These are phyloP conservation scores for Anarhynchus alexandrinus DNA, from an alignment of 2,113 vertebrate genomes.

Conservation along the genomic window DNA sequence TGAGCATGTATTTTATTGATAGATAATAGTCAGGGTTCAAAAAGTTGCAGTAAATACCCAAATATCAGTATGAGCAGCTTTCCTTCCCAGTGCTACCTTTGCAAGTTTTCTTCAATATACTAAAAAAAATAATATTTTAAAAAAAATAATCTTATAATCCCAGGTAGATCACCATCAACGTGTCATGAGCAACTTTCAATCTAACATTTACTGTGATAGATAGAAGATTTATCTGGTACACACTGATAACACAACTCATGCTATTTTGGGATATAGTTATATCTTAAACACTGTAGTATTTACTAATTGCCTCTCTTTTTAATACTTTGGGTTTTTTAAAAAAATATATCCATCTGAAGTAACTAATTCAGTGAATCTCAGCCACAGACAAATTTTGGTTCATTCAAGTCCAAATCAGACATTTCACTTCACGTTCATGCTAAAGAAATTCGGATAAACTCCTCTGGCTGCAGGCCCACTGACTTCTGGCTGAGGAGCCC, in stretches of 20 bases:
- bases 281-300: background rate
- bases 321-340: background rate
- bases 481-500: slow-evolving; percentile 13
- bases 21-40: background rate
- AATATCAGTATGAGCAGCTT: background rate
- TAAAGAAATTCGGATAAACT: slow-evolving; percentile 44
- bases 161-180: background rate
- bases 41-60: background rate
- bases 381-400: background rate
- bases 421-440: background rate
- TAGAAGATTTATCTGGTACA: background rate
- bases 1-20: background rate
- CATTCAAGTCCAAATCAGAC: slow-evolving; percentile 14
- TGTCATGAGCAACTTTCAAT: background rate
- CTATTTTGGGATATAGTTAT: background rate
- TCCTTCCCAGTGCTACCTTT: background rate
- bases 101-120: background rate
- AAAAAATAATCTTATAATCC: background rate
- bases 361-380: background rate
- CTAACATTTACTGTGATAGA: background rate
- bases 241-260: background rate
- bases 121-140: too few relatives aligned
- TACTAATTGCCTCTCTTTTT: background rate
- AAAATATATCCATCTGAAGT: background rate
- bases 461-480: background rate